Percentiles rank a stretch among this genome's conserved stretches.
Conservation (phyloP, 2,888 invertebrate species). For the Drosophila lutescens region DNA sequence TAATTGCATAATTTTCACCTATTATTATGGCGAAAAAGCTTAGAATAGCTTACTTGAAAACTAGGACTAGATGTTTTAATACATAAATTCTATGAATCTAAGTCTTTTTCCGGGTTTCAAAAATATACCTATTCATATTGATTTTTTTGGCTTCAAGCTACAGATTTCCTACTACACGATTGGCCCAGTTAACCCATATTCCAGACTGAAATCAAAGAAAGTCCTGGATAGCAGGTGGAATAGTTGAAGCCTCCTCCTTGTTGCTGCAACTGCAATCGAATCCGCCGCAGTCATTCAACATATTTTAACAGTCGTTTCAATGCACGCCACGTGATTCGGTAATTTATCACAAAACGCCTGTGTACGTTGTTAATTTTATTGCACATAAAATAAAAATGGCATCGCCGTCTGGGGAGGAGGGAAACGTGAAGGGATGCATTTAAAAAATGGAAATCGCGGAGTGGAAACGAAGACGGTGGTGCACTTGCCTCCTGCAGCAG, state of each 20-base stretch:
- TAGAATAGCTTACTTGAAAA: conserved; percentile 20
- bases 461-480: conserved; percentile 44
- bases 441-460: conserved; percentile 70
- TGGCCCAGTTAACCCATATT: conserved; percentile 4
- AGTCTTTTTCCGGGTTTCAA: background rate
- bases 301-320: conserved; percentile 78
- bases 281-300: conserved; percentile 71
- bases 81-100: background rate
- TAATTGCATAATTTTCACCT: conserved; percentile 75
- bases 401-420: conserved; percentile 3
- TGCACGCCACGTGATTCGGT: conserved; percentile 80
- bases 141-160: background rate
- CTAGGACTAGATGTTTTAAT: background rate
- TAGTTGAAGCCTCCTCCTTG: conserved; percentile 25
- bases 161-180: too few species aligned
- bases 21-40: conserved; percentile 1
- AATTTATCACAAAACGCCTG: conserved; percentile 83
- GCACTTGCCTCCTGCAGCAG: conserved; percentile 31
- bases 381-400: conserved; percentile 75
- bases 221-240: conserved; percentile 20
- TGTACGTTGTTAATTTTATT: conserved; percentile 83
- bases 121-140: background rate
- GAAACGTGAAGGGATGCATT: conserved; percentile 57
- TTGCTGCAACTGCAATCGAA: conserved; percentile 25
- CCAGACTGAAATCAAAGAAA: background rate